A percentile compares a stretch with the other conserved stretches of the same genome.
Evolutionary conservation across 53 echinoderm and acorn worm species (phyloP).

Genomic region (Stichopus horrens): DNA sequence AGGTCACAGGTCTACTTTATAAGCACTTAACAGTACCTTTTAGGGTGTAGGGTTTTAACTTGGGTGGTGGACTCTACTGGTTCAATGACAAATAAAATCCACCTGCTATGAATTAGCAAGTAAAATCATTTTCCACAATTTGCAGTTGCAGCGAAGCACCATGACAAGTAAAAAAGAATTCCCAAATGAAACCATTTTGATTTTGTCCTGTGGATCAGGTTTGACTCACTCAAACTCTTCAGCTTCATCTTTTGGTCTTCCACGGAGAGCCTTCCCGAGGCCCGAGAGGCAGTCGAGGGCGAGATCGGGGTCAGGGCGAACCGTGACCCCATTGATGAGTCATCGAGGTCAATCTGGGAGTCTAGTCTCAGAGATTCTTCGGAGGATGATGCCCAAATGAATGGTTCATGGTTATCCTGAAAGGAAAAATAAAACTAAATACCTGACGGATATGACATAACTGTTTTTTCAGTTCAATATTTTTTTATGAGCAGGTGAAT

Average conservation of each 20-base stretch:
- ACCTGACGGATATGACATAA: neutral
- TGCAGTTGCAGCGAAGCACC: no score
- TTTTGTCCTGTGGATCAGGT: no score
- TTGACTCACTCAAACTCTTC: slow-evolving; percentile 49
- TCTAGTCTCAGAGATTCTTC: slow-evolving; percentile 54
- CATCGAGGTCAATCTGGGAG: slow-evolving; percentile 29
- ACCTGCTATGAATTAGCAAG: no score
- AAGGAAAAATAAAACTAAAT: neutral
- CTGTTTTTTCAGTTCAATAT: no score
- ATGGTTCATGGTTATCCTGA: slow-evolving; percentile 79
- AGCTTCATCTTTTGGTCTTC: slow-evolving; percentile 33
- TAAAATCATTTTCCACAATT: no score
- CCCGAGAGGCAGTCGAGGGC: neutral
- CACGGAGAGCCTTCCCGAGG: neutral
- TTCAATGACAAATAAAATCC: no score
- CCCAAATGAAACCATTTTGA: neutral
- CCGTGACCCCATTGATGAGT: neutral
- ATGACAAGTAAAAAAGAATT: no score
- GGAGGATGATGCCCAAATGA: slow-evolving; percentile 79
- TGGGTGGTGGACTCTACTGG: no score
- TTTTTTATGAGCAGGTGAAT: no score
- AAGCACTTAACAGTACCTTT: no score
- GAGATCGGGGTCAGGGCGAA: neutral
- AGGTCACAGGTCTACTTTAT: no score
- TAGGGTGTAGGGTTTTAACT: no score